Evolutionary conservation across 2,113 vertebrate genomes (phyloP), one percentile per base, ranked within the genome.

Genomic region (Sinocyclocheilus anshuiensis): DNA sequence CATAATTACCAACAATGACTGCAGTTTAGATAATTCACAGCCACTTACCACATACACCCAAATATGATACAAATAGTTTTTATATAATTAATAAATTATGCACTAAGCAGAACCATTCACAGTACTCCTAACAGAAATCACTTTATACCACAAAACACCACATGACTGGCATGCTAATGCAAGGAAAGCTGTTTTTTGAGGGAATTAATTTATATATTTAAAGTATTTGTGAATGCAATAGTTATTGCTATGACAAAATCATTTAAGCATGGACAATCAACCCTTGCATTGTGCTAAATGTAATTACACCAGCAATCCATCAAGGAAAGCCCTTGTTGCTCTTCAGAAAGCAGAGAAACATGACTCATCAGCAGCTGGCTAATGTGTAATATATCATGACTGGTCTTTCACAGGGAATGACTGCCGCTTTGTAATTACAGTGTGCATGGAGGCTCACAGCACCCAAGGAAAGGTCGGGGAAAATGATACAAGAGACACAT

Each of bases 391-490:
- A 78, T 33, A 81, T 84, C 45, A 80, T 67, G n/a, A 67, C 71
- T 65, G 76, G 63, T 74, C 72, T 61, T 83, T 87, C 81, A 84
- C 39, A 72, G 26, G 33, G 24, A 65, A 36, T 24, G 63, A 53
- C 61, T 65, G 65, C 33, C 26, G 71, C 13, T 22, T 75, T 82
- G 39, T 90, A 89, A 89, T 86, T 86, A 86, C 53, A 77, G 50
- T 50, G 76, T 45, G 16, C 71, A 77, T 15, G 1, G 57, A 80
- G 63, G n/a, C 78, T 50, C 39, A 71, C 4, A 67, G 81, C 57
- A 79, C 69, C 55, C 4, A 26, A 53, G 55, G 36, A 87, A 91
- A 91, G 86, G 87, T 89, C 87, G 76, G 4, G 53, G 82, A 42
- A 85, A 88, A 88, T 85, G 78, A 61, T 84, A 74, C 67, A 80